A percentile compares a stretch with the other conserved stretches of the same genome.
Conservation (phyloP, 2,888 invertebrate genomes). For the Blastobasis lacticolella region DNA sequence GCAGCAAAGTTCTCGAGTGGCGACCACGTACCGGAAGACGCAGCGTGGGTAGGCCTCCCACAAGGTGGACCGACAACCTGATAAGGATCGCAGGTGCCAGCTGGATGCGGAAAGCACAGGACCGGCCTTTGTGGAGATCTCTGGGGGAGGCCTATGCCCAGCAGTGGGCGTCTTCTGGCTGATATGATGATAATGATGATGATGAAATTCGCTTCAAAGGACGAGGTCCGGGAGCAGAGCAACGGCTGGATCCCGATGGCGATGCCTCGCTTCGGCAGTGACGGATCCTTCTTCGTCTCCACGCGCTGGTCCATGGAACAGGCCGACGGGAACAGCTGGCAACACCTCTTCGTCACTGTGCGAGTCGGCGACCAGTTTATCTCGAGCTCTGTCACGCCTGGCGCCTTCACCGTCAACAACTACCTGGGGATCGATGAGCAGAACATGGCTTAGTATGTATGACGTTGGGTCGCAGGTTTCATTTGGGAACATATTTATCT, state of each 20-base stretch:
- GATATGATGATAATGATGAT: too few relatives aligned
- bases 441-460: conserved; percentile 48
- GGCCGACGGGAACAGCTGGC: conserved; percentile 65
- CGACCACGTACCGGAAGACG: too few relatives aligned
- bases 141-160: too few relatives aligned
- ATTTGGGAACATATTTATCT: too few relatives aligned
- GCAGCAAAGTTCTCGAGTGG: too few relatives aligned
- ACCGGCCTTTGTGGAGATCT: too few relatives aligned
- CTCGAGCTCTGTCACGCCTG: conserved; percentile 64
- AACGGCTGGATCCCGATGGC: conserved; percentile 82
- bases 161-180: too few relatives aligned
- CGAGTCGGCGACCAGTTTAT: conserved; percentile 37
- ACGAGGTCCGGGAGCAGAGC: conserved; percentile 67
- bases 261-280: conserved; percentile 69
- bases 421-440: conserved; percentile 70
- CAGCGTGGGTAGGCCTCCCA: too few relatives aligned
- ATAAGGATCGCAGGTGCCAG: too few relatives aligned
- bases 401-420: conserved; percentile 75
- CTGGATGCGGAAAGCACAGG: too few relatives aligned
- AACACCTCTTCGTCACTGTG: conserved; percentile 52
- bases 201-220: conserved; percentile 36
- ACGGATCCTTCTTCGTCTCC: conserved; percentile 56
- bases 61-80: too few relatives aligned
- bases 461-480: too few relatives aligned
- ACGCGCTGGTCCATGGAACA: conserved; percentile 53